Base-by-base conservation (phyloP, 1,140 invertebrate genomes). In the Leptinotarsa undecemlineata region DNA sequence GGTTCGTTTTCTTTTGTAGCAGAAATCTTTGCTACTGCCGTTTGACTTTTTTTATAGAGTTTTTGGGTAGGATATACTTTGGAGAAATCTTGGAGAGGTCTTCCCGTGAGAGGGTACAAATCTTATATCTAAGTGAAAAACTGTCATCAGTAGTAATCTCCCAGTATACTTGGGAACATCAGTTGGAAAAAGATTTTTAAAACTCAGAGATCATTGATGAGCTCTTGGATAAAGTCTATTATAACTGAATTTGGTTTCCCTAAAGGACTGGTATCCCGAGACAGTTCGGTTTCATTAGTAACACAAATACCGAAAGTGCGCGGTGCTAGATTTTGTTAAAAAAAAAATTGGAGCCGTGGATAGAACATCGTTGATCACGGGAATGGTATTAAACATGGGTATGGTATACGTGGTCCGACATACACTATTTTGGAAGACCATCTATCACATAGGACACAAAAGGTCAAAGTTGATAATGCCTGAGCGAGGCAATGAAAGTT, bases 21-120 rank as follows among this genome's bases (percentile, higher is more conserved):
- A 0, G 81, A 81, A 15, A 79, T 80, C 68, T 81, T 78, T 0
- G 79, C 64, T 74, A 84, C 84, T 1, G 83, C 83, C n/a, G 83
- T 84, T 74, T 81, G 81, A 72, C 82, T 84, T 83, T 84, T 74
- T 85, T 82, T 17, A 85, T 79, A 4, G 82, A 78, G 77, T 85
- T 85, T 77, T 84, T 84, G 5, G 84, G 84, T 20, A 85, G 69
- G 73, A 85, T 82, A 72, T 84, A 85, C 78, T 84, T 84, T 68
- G 82, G 82, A 17, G 79, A 79, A 1, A 73, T 73, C n/a, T 74
- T 71, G 23, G 78, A 74, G 47, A 82, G 23, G 68, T 84, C 82
- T 74, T 84, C 82, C 62, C 78, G 76, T 13, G 83, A 81, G 13
- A 79, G 71, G 6, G 79, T 75, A n/a, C 76, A 20, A n/a, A 72